Conservation (phyloP, 2,888 invertebrate species). For the Molanna angustata region DNA sequence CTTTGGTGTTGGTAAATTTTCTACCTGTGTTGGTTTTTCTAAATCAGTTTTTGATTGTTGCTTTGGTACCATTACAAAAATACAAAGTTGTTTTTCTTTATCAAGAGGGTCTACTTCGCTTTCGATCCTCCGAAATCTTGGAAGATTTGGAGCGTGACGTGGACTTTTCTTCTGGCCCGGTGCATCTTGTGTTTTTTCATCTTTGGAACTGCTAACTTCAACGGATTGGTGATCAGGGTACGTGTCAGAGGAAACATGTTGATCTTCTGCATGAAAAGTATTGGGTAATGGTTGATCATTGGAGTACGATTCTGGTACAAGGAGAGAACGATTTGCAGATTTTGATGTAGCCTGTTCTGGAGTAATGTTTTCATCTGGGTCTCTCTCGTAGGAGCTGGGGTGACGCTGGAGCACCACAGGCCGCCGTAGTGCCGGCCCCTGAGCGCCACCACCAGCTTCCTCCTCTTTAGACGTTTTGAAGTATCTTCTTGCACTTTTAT, state of each 20-base stretch:
- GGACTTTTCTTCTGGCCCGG: constrained; percentile 7
- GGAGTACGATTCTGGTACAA: background rate
- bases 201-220: background rate
- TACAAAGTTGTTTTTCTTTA: constrained; percentile 16
- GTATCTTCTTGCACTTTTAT: too few relatives aligned
- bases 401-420: constrained; percentile 21
- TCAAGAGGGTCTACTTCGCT: constrained; percentile 23
- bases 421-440: constrained; percentile 27
- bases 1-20: too few relatives aligned
- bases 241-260: too few relatives aligned
- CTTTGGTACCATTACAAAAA: background rate
- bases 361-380: constrained; percentile 21
- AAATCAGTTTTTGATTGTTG: background rate
- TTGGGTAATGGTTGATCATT: too few relatives aligned
- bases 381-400: constrained; percentile 25
- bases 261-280: too few relatives aligned
- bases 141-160: constrained; percentile 15
- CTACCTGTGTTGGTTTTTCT: too few relatives aligned
- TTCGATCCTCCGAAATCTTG: constrained; percentile 23
- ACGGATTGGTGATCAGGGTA: background rate
- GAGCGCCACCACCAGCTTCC: constrained; percentile 36
- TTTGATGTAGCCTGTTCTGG: constrained; percentile 8
- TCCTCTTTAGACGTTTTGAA: too few relatives aligned
- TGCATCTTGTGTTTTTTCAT: background rate
- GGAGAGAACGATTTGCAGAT: background rate